Base-by-base conservation (phyloP, 37 sponge, comb jelly and placozoan species). In the Spongia lamella region DNA sequence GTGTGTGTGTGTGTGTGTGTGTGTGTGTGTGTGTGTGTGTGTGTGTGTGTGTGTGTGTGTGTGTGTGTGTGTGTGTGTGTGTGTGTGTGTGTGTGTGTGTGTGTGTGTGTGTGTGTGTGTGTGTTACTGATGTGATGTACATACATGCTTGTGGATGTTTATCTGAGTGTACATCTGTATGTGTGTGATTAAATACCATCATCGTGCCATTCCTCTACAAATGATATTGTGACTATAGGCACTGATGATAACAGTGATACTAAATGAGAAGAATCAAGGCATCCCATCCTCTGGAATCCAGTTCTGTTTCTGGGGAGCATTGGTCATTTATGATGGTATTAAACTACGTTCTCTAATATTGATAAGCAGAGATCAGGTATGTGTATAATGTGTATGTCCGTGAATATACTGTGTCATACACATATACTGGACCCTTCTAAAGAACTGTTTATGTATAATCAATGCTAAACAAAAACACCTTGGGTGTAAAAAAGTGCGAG, bases 221-320 rank as follows among this genome's bases (percentile, higher is more conserved):
- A 21, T 61, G 22, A 13, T n/a, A 13, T 15, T 19, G 22, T 19
- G 22, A 22, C 21, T 49, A 3, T 61, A 87, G 86, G 32, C 72
- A 30, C n/a, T 86, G 27, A 75, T 54, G 17, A 59, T 27, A 29
- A 33, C 79, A 52, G 31, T 86, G 17, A 58, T 73, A 29, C 17
- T 49, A 26, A 54, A 61, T 20, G 88, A 87, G 66, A 64, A 71
- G 16, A 40, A 55, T 22, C 56, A 51, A 38, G 88, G 88, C 19
- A 72, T 87, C 35, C 72, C 56, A 17, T 87, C 88, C 3, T 87
- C 88, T 33, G 83, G 64, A 24, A 56, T 87, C 53, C 53, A 73
- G 76, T 62, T 56, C 49, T 3, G 81, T n/a, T 71, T 90, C 68
- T 90, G 91, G 91, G 9, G 79, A 43, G 40, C 68, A 35, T 59